A percentile compares a stretch with the other conserved stretches of the same genome.
Evolutionary conservation across 1,140 invertebrate genomes (phyloP).

Genomic region (Polyergus mexicanus): DNA sequence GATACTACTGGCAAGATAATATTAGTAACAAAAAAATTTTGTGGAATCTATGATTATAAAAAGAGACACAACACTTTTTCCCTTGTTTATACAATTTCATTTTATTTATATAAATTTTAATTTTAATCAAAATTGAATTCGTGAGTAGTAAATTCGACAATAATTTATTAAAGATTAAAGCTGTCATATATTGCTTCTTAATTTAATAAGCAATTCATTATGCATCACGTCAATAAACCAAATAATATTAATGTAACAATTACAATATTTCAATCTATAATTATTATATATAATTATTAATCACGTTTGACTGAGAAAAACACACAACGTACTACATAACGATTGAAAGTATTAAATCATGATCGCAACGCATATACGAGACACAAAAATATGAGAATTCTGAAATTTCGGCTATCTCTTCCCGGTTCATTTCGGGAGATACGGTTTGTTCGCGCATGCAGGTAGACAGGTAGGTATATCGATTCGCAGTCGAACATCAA

Average conservation of each 20-base stretch:
- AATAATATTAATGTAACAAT: slow-evolving; percentile 2
- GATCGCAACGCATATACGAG: neutral
- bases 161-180: neutral
- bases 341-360: slow-evolving; percentile 2
- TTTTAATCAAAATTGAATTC: neutral
- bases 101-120: neutral
- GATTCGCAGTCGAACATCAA: slow-evolving; percentile 68
- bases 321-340: neutral
- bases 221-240: neutral
- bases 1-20: neutral
- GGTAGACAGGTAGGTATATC: slow-evolving; percentile 71
- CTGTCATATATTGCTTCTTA: neutral
- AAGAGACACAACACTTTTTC: neutral
- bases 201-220: slow-evolving; percentile 12
- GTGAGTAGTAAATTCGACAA: neutral
- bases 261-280: neutral
- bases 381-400: neutral
- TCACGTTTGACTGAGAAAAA: neutral
- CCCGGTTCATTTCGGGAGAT: slow-evolving; percentile 23
- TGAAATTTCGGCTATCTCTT: slow-evolving; percentile 47
- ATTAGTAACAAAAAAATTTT: neutral
- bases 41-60: neutral
- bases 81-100: neutral
- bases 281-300: neutral
- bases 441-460: slow-evolving; percentile 64